Conservation (phyloP, 2,888 invertebrate genomes). For the Gandaritis pyraliata region DNA sequence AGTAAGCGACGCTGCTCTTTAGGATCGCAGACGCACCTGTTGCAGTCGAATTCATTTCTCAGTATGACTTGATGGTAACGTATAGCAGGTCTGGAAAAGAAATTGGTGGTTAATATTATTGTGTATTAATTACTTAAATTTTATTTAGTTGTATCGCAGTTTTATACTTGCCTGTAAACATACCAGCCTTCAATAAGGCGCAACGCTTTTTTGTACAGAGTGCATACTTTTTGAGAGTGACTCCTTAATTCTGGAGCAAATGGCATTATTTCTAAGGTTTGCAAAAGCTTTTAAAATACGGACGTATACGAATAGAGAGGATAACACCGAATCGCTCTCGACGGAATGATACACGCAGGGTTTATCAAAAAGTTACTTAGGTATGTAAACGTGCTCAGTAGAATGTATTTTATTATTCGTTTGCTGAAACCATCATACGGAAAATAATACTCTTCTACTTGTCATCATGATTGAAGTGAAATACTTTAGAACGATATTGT, state of each 20-base stretch:
- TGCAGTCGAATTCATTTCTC: conserved; percentile 93
- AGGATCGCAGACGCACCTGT: conserved; percentile 85
- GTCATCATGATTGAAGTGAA: neutral
- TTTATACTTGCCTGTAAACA: conserved; percentile 40
- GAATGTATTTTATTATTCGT: no score
- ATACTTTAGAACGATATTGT: neutral
- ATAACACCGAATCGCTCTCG: neutral
- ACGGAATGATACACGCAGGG: no score
- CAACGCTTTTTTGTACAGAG: conserved; percentile 89
- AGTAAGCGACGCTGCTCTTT: conserved; percentile 89
- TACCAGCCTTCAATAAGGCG: conserved; percentile 86
- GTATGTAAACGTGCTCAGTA: no score
- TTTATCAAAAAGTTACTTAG: no score
- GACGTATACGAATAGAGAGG: neutral
- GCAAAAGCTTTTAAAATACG: neutral
- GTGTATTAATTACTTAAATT: neutral
- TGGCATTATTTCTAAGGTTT: conserved; percentile 48
- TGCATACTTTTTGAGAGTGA: conserved; percentile 90
- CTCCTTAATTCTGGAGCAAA: conserved; percentile 69
- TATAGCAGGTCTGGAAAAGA: conserved; percentile 84
- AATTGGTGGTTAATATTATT: neutral
- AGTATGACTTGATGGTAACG: conserved; percentile 92
- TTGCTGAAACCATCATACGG: no score
- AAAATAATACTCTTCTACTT: no score
- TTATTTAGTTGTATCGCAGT: no score